phyloP scores from a whole-genome alignment of 2,113 vertebrate species.

The Pyrgilauda ruficollis region DNA sequence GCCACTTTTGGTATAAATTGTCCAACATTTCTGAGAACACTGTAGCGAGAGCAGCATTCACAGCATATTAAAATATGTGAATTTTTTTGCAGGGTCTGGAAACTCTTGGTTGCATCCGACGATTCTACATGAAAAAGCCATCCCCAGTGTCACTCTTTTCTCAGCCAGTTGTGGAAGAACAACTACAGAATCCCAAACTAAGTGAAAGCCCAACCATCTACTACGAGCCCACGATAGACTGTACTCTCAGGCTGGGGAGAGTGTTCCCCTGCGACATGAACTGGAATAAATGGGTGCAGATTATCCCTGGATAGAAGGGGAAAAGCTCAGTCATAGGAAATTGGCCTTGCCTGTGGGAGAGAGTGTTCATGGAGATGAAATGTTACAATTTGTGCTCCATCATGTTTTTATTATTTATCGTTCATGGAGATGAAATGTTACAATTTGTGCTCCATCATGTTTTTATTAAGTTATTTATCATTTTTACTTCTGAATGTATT shows the following conservation, averaged over 20 bases:
- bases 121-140: conserved; percentile 65
- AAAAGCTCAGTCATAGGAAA: background rate
- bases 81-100: conserved; percentile 77
- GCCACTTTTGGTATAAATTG: background rate
- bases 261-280: conserved; percentile 85
- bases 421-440: background rate
- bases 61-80: background rate
- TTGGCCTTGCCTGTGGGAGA: background rate
- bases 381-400: background rate
- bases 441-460: background rate
- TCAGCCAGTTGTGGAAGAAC: background rate
- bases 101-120: conserved; percentile 81
- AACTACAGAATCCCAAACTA: background rate
- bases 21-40: background rate
- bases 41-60: background rate
- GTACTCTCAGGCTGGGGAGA: conserved; percentile 79
- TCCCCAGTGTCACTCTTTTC: conserved; percentile 78
- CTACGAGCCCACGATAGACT: conserved; percentile 89
- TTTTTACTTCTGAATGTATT: conserved; percentile 32
- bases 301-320: conserved; percentile 37
- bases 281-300: conserved; percentile 84
- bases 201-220: conserved; percentile 42
- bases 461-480: conserved; percentile 30
- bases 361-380: background rate
- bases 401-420: background rate